Evolutionary conservation across 2,888 invertebrate genomes (phyloP).

Genomic region (Dryomyza anilis): DNA sequence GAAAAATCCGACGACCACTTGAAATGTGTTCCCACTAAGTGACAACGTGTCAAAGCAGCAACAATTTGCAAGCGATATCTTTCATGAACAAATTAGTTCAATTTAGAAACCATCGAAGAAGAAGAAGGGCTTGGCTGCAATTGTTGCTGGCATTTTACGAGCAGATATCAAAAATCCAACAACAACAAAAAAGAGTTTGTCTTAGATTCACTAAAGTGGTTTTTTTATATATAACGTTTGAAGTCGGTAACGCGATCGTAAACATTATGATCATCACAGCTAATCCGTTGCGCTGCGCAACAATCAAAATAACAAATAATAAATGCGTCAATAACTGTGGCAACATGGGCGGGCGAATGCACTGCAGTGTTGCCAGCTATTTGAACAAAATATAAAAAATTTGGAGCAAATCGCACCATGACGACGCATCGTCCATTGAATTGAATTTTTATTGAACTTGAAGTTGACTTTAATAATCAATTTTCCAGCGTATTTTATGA

Average conservation of each 20-base stretch:
- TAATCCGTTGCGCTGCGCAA: slow-evolving; percentile 1
- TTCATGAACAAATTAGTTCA: no score
- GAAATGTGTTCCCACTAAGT: no score
- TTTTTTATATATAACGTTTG: slow-evolving; percentile 10
- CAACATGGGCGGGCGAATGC: slow-evolving; percentile 7
- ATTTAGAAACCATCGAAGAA: no score
- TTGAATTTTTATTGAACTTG: not conserved
- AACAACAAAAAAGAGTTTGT: no score
- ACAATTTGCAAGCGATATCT: no score
- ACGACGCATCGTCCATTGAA: not conserved
- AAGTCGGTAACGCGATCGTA: not conserved
- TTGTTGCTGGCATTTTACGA: no score
- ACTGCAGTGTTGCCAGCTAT: not conserved
- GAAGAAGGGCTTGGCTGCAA: no score
- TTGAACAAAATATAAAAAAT: not conserved
- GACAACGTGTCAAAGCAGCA: no score
- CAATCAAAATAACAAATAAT: slow-evolving; percentile 4
- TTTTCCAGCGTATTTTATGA: slow-evolving; percentile 31
- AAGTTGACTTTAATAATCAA: slow-evolving; percentile 28
- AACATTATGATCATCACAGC: not conserved
- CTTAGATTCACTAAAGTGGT: slow-evolving; percentile 8
- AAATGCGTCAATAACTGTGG: slow-evolving; percentile 18
- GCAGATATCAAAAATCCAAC: no score
- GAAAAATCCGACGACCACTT: slow-evolving; percentile 30
- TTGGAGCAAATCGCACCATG: not conserved